Evolutionary conservation across 2,888 invertebrate species (phyloP).

Genomic region (Euplagia quadripunctaria): DNA sequence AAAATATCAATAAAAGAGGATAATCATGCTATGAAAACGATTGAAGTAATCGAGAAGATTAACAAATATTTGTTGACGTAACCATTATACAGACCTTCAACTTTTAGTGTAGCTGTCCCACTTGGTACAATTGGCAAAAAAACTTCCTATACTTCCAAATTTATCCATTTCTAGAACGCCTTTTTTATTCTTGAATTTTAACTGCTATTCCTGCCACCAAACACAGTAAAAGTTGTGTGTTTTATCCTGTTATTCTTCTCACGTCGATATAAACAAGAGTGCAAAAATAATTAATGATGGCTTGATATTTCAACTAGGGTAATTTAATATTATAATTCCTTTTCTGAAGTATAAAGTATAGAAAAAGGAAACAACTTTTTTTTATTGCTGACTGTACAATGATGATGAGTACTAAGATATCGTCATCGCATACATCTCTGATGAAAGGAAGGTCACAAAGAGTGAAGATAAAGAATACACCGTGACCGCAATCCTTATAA

Average conservation of each 20-base stretch:
- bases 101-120: background rate
- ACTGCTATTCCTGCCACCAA: background rate
- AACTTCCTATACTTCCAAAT: background rate
- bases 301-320: background rate
- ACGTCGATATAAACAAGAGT: background rate
- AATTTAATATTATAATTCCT: background rate
- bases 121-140: background rate
- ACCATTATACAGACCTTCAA: conserved; percentile 26
- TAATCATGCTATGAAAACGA: background rate
- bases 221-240: background rate
- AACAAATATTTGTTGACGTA: conserved; percentile 14
- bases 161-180: background rate
- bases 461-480: conserved; percentile 33
- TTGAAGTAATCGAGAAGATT: conserved; percentile 9
- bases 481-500: conserved; percentile 40
- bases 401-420: conserved; percentile 21
- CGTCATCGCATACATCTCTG: conserved; percentile 45
- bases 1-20: background rate
- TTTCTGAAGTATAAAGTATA: background rate
- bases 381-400: conserved; percentile 30
- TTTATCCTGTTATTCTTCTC: background rate
- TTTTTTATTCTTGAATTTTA: background rate
- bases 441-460: conserved; percentile 51
- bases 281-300: background rate
- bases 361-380: background rate